Evolutionary conservation across 2,888 invertebrate species (phyloP), one percentile per base, ranked within the genome.

Genomic region (Cephus spinipes): DNA sequence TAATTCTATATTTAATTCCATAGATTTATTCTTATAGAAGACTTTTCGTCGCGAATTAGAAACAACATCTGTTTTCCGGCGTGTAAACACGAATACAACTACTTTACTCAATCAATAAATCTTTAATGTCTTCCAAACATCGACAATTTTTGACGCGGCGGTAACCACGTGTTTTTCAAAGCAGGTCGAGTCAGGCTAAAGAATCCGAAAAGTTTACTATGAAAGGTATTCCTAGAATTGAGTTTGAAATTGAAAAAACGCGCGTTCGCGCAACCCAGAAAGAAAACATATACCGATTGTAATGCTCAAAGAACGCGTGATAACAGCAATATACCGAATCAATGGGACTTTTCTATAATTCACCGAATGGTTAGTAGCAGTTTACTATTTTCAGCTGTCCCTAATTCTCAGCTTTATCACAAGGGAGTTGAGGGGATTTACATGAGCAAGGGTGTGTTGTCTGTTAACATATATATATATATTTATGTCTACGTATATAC

Each of bases 381-480:
- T 71, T 31, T 71, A 71, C 31, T 15, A 71, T 31, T 71, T 71
- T 31, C 31, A 71, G 71, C 32, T 71, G 71, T 71, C 31, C 71
- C 71, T 15, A 33, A 71, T 31, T 11, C 12, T 71, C 31, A 33
- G 6, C 31, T 32, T 71, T 31, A 71, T 71, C 71, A 33, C 71
- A 33, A 71, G 55, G 55, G 55, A 55, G 55, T 55, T 55, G 15
- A 23, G 23, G 55, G 9, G 15, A 23, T 23, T 55, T 55, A 55
- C 23, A 55, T 55, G 55, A 6, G 55, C 23, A 55, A 23, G 55
- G 55, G 55, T 55, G 15, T 55, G 55, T 55, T 55, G 55, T 55
- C 55, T 55, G 15, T 55, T 6, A 55, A 55, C 12, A 36, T 12
- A 36, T 23, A 40, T 55, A 36, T 36, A 55, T 55, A 55, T 40